Conservation (phyloP, 2,113 vertebrate genomes). For the Agapornis roseicollis region DNA sequence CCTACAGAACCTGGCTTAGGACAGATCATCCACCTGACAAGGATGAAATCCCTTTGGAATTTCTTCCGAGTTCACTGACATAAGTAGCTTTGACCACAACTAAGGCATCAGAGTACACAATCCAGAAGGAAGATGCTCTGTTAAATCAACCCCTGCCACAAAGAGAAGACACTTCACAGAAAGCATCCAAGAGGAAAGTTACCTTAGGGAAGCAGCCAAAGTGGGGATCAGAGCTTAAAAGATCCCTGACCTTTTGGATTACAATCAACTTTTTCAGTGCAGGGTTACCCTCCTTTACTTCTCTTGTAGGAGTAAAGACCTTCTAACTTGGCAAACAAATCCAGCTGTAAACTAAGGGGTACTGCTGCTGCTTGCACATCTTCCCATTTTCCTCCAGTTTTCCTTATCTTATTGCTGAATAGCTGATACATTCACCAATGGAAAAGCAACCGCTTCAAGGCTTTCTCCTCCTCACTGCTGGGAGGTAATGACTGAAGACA, state of each 20-base stretch:
- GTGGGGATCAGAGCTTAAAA: neutral
- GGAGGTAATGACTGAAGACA: neutral
- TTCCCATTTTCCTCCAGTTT: neutral
- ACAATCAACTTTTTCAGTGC: neutral
- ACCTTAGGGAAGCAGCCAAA: neutral
- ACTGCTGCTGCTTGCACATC: neutral
- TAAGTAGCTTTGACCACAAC: neutral
- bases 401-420: constrained; percentile 8
- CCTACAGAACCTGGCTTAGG: neutral
- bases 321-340: neutral
- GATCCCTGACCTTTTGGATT: neutral
- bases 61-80: neutral
- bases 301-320: neutral
- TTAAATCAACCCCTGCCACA: neutral
- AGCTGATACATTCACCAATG: neutral
- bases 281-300: neutral
- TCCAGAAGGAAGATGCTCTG: neutral
- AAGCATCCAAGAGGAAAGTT: neutral
- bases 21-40: neutral
- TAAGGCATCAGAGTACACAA: neutral
- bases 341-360: neutral
- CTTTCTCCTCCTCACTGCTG: neutral
- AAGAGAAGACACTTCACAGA: neutral
- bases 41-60: neutral
- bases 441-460: neutral